A percentile compares a stretch with the other conserved stretches of the same genome.
These are phyloP conservation scores for Amphiura filiformis DNA, from an alignment of 35 echinoderm and acorn worm genomes.

Conservation along the genomic window DNA sequence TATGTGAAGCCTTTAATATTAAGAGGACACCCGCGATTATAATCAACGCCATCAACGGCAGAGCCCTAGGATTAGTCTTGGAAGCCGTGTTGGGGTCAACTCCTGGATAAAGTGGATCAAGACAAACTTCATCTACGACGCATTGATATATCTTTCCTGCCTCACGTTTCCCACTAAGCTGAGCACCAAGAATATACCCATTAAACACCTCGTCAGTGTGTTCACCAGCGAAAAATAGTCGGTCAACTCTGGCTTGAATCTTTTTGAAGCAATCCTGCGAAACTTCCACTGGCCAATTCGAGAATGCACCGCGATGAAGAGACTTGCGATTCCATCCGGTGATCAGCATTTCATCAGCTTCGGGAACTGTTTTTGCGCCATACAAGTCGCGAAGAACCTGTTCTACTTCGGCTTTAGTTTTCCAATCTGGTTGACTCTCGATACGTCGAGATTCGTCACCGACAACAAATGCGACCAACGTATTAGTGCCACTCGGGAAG, in stretches of 20 bases:
- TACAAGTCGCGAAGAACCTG: slow-evolving; percentile 20
- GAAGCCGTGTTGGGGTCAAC: too few species aligned
- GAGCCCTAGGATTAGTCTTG: too few species aligned
- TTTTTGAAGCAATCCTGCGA: background rate
- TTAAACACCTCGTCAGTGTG: background rate
- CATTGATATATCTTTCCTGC: background rate
- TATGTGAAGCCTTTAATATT: too few species aligned
- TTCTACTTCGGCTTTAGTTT: slow-evolving; percentile 28
- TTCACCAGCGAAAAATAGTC: slow-evolving; percentile 47
- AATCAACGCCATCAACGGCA: too few species aligned
- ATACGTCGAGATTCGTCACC: slow-evolving; percentile 39
- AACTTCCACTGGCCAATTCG: slow-evolving; percentile 35
- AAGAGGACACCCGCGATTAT: too few species aligned
- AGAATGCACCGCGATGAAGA: slow-evolving; percentile 24
- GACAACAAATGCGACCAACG: slow-evolving; percentile 17
- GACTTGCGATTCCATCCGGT: slow-evolving; percentile 29
- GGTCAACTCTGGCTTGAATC: slow-evolving; percentile 25
- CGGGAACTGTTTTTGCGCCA: slow-evolving; percentile 14
- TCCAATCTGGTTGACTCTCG: background rate
- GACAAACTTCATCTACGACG: background rate
- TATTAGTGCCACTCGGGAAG: slow-evolving; percentile 26
- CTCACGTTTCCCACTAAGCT: background rate
- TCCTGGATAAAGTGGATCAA: background rate
- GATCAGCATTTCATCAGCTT: background rate
- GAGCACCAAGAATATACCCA: background rate